A percentile compares a stretch with the other conserved stretches of the same genome.
These are phyloP conservation scores for Leptobrachium leishanense DNA, from an alignment of 2,113 vertebrate genomes.

Conservation along the genomic window DNA sequence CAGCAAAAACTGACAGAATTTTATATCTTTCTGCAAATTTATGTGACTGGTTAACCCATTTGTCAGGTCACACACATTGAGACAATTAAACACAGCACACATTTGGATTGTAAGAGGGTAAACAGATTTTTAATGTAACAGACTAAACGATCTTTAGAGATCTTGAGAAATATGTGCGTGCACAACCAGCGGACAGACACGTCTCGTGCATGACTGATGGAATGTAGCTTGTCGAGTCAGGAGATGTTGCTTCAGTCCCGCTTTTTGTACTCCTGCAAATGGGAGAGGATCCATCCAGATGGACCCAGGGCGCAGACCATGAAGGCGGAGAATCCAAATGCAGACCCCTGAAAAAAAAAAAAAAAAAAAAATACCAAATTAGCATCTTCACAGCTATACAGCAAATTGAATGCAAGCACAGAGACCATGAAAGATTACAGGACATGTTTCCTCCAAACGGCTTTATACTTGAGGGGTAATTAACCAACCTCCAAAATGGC, in stretches of 20 bases:
- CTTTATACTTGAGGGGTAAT: too few relatives aligned
- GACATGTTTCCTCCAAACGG: too few relatives aligned
- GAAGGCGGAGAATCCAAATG: conserved; percentile 50
- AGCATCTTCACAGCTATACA: too few relatives aligned
- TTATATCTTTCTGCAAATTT: too few relatives aligned
- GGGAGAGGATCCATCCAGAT: conserved; percentile 53
- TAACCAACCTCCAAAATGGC: too few relatives aligned
- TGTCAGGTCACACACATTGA: too few relatives aligned
- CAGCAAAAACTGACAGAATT: too few relatives aligned
- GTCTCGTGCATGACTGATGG: not conserved
- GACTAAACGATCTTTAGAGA: not conserved
- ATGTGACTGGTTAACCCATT: too few relatives aligned
- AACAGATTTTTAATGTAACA: conserved; percentile 42
- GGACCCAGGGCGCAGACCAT: conserved; percentile 54
- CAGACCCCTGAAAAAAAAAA: conserved; percentile 47
- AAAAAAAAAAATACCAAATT: not conserved
- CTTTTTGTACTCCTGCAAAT: conserved; percentile 61
- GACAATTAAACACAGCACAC: too few relatives aligned
- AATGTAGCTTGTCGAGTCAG: not conserved
- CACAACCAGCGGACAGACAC: not conserved
- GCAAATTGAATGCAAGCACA: too few relatives aligned
- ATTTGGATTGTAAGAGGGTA: conserved; percentile 4
- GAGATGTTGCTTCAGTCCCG: conserved; percentile 48
- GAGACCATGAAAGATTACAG: too few relatives aligned
- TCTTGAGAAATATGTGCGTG: not conserved